Percentiles rank a stretch among this genome's conserved stretches.
These are phyloP conservation scores for Spheniscus humboldti DNA, from an alignment of 2,797 vertebrate genomes.

Conservation along the genomic window DNA sequence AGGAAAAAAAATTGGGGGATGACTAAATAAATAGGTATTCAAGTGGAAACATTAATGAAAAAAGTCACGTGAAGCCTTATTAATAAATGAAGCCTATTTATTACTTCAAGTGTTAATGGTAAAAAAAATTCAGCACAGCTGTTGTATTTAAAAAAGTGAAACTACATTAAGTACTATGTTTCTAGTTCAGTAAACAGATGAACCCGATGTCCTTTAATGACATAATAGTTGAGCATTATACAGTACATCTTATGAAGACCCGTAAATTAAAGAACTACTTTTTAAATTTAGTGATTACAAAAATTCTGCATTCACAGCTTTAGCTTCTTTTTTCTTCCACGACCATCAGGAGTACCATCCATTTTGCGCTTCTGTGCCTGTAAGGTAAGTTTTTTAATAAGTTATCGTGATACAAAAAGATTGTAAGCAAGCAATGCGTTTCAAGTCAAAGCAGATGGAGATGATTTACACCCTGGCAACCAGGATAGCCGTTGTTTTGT, in stretches of 20 bases:
- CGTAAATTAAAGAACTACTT: constrained; percentile 89
- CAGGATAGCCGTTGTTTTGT: rapidly evolving
- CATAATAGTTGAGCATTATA: constrained; percentile 82
- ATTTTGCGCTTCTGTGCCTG: constrained; percentile 95
- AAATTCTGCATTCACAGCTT: constrained; percentile 85
- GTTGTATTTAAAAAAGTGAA: constrained; percentile 86
- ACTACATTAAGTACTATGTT: constrained; percentile 81
- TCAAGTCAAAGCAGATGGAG: background rate
- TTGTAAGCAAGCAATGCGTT: background rate
- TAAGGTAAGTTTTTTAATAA: background rate
- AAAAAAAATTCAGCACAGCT: constrained; percentile 93
- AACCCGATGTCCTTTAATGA: constrained; percentile 82
- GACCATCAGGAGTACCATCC: constrained; percentile 88
- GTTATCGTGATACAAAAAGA: background rate
- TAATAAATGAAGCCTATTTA: constrained; percentile 84
- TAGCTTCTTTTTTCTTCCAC: constrained; percentile 94
- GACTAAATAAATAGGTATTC: background rate
- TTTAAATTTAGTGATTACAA: constrained; percentile 76
- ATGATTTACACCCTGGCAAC: background rate
- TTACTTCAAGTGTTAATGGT: constrained; percentile 89
- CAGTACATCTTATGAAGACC: constrained; percentile 90
- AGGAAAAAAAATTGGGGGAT: background rate
- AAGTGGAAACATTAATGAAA: constrained; percentile 30
- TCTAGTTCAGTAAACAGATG: constrained; percentile 84
- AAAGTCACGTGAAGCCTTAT: constrained; percentile 80